phyloP scores from a whole-genome alignment of 2,888 invertebrate genomes.

The Trisateles emortualis region DNA sequence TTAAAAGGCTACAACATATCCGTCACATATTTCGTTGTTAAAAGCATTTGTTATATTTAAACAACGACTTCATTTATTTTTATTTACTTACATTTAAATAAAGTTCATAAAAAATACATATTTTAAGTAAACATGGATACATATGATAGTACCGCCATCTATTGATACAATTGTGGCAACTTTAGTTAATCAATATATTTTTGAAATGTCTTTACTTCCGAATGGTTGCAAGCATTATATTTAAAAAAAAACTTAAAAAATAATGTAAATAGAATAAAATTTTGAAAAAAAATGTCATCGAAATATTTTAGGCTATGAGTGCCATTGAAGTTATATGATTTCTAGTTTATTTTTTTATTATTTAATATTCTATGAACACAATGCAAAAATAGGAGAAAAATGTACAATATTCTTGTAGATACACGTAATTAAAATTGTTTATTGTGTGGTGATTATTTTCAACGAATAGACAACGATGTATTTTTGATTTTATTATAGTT shows the following conservation, averaged over 20 bases:
- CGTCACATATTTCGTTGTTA: constrained; percentile 18
- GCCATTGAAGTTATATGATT: constrained; percentile 78
- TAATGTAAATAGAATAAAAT: constrained; percentile 41
- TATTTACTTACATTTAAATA: constrained; percentile 14
- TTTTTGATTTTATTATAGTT: constrained; percentile 46
- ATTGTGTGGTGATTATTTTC: constrained; percentile 35
- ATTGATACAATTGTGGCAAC: background rate
- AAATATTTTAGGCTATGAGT: constrained; percentile 82
- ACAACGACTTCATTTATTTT: constrained; percentile 29
- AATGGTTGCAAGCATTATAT: background rate
- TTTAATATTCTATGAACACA: constrained; percentile 32
- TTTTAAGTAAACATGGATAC: background rate
- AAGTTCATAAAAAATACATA: constrained; percentile 1
- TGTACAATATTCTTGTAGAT: constrained; percentile 52
- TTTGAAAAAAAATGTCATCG: constrained; percentile 36
- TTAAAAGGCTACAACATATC: constrained; percentile 14
- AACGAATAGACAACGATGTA: constrained; percentile 55
- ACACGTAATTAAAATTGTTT: constrained; percentile 31
- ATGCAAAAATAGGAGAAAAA: constrained; percentile 28
- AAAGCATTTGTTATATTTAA: constrained; percentile 59
- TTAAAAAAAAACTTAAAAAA: constrained; percentile 6
- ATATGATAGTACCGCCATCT: constrained; percentile 13
- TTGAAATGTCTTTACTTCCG: background rate
- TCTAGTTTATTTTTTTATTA: constrained; percentile 57
- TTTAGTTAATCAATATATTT: background rate